Evolutionary conservation across 1,140 invertebrate species (phyloP), one percentile per base, ranked within the genome.

Genomic region (Matsumurasca onukii): DNA sequence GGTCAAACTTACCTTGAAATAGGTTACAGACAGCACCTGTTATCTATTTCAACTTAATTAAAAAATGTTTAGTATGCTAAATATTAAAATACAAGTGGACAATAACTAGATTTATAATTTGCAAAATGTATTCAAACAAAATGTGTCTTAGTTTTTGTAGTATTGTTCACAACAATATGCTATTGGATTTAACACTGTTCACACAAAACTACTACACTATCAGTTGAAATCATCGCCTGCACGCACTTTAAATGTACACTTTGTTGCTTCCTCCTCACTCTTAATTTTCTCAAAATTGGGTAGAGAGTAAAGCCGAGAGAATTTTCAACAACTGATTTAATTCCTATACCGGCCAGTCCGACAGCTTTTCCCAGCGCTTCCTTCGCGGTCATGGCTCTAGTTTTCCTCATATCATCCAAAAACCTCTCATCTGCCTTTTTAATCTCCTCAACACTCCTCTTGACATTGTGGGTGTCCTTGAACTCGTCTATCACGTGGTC

Each of bases 371-470:
- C 55, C 22, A 59, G 25, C 2, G 25, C 25, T 27, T 59, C 55
- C 5, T 25, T 29, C 22, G 22, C 25, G 13, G 55, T 59, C 22
- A 29, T 59, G 15, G 55, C 55, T 59, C 25, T 25, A 22, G 25
- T 29, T 59, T 59, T 25, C 24, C 55, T 59, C 55, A 59, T 59
- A 22, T 13, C 24, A 25, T 59, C 55, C 5, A 59, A 5, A 29
- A 59, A 59, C 22, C 24, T 22, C 55, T 22, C 13, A 27, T 59
- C 55, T n/a, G 55, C 55, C 25, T 25, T 25, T 29, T 59, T 27
- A 59, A 59, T 59, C 24, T 59, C 25, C 25, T 59, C 22, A 2
- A 59, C 25, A n/a, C 55, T 59, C 55, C 30, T 25, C 55, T 59
- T 25, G 24, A 59, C 9, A 59, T 59, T 27, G 15, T 29, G 55